Conservation (phyloP, 1,140 invertebrate species). For the Drosophila parabipectinata region DNA sequence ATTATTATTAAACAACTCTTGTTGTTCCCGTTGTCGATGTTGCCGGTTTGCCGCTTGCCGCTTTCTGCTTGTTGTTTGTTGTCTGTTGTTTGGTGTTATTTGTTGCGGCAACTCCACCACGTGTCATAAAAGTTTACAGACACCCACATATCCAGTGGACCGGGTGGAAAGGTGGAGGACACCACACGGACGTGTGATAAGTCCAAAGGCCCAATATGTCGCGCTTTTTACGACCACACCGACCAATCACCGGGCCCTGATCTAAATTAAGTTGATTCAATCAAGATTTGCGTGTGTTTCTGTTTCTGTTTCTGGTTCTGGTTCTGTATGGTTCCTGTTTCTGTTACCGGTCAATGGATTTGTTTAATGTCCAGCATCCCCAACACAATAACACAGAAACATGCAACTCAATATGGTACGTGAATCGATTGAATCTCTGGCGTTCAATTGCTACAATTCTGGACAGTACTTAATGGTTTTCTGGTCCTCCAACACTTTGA, state of each 20-base stretch:
- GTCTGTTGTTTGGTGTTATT: slow-evolving; percentile 47
- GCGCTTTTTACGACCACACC: slow-evolving; percentile 77
- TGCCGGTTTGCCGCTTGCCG: slow-evolving; percentile 51
- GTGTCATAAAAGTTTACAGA: slow-evolving; percentile 81
- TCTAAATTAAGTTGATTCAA: slow-evolving; percentile 82
- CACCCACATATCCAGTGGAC: slow-evolving; percentile 23
- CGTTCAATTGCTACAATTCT: slow-evolving; percentile 56
- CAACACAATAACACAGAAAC: slow-evolving; percentile 4
- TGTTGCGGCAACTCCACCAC: slow-evolving; percentile 67
- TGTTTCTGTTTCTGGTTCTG: slow-evolving; percentile 13
- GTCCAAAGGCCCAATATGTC: slow-evolving; percentile 74
- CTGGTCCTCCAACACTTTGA: slow-evolving; percentile 17
- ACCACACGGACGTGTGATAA: slow-evolving; percentile 67
- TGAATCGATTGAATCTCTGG: slow-evolving; percentile 59
- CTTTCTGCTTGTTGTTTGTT: slow-evolving; percentile 23
- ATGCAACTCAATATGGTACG: slow-evolving; percentile 72
- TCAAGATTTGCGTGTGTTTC: slow-evolving; percentile 74
- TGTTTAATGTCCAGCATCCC: slow-evolving; percentile 64
- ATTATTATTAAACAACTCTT: slow-evolving; percentile 80
- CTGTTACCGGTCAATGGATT: slow-evolving; percentile 62
- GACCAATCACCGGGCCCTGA: slow-evolving; percentile 76
- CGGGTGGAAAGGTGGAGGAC: slow-evolving; percentile 10
- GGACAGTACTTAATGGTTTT: slow-evolving; percentile 55
- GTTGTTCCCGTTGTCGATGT: slow-evolving; percentile 44
- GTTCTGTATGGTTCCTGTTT: slow-evolving; percentile 2